These are phyloP conservation scores for Hipparchia semele DNA, from an alignment of 2,888 invertebrate species.

Conservation along the genomic window DNA sequence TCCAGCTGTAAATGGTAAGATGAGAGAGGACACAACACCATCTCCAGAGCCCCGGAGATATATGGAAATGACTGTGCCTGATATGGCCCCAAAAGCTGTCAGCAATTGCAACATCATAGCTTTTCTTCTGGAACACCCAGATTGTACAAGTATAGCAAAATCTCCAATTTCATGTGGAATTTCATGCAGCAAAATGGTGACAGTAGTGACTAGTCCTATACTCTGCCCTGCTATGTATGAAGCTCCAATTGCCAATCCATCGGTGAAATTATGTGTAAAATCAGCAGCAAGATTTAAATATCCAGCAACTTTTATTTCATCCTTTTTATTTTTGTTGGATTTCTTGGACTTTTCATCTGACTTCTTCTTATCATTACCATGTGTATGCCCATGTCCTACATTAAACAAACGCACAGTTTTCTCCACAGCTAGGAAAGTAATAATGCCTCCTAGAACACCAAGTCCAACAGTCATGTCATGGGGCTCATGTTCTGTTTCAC, in stretches of 20 bases:
- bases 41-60: constrained; percentile 88
- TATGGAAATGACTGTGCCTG: constrained; percentile 95
- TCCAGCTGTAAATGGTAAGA: constrained; percentile 98
- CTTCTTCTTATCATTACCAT: constrained; percentile 77
- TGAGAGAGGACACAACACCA: constrained; percentile 91
- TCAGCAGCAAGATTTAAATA: constrained; percentile 99
- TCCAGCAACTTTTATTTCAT: constrained; percentile 84
- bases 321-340: constrained; percentile 66
- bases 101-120: constrained; percentile 97
- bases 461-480: constrained; percentile 96
- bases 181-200: constrained; percentile 98
- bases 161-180: constrained; percentile 99
- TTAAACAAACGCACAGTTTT: constrained; percentile 95
- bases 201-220: constrained; percentile 94
- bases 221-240: constrained; percentile 96
- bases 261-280: constrained; percentile 99
- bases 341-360: constrained; percentile 68
- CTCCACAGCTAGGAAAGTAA: constrained; percentile 96
- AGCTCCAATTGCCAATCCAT: constrained; percentile 99
- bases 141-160: constrained; percentile 98
- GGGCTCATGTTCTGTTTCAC: constrained; percentile 71
- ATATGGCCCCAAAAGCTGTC: constrained; percentile 97
- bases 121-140: constrained; percentile 96
- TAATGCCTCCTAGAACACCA: constrained; percentile 96
- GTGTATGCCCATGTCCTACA: constrained; percentile 91